Conservation (phyloP, 2,797 vertebrate genomes). For the Echeneis naucrates region DNA sequence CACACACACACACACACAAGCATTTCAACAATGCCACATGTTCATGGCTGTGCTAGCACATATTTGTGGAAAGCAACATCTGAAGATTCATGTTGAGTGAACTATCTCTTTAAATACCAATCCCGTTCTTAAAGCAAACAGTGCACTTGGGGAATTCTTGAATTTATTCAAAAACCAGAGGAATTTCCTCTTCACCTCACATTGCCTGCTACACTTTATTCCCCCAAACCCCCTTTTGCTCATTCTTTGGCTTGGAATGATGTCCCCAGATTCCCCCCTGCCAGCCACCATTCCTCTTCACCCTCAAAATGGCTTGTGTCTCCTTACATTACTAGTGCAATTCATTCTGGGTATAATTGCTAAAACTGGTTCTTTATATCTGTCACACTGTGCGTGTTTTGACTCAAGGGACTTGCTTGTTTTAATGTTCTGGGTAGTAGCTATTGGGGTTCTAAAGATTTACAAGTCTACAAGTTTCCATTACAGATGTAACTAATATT, state of each 20-base stretch:
- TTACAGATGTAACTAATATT: slow-evolving; percentile 63
- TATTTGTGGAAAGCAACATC: slow-evolving; percentile 50
- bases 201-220: slow-evolving; percentile 63
- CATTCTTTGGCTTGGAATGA: slow-evolving; percentile 46
- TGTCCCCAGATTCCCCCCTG: slow-evolving; percentile 23
- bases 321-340: slow-evolving; percentile 60
- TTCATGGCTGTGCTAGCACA: slow-evolving; percentile 24
- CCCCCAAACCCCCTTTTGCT: slow-evolving; percentile 47
- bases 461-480: slow-evolving; percentile 72
- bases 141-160: slow-evolving; percentile 67
- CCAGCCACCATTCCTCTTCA: slow-evolving; percentile 41
- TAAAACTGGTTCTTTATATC: slow-evolving; percentile 53
- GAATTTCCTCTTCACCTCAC: slow-evolving; percentile 82
- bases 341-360: slow-evolving; percentile 65
- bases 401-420: slow-evolving; percentile 53
- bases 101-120: slow-evolving; percentile 64
- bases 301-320: slow-evolving; percentile 59
- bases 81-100: slow-evolving; percentile 47
- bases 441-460: slow-evolving; percentile 44
- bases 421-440: slow-evolving; percentile 43
- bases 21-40: slow-evolving; percentile 41
- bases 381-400: slow-evolving; percentile 57
- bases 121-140: slow-evolving; percentile 70
- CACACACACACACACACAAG: slow-evolving; percentile 33
- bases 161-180: slow-evolving; percentile 80